Conservation (phyloP, 2,888 invertebrate genomes). For the Sinodicranocentrus sp. region DNA sequence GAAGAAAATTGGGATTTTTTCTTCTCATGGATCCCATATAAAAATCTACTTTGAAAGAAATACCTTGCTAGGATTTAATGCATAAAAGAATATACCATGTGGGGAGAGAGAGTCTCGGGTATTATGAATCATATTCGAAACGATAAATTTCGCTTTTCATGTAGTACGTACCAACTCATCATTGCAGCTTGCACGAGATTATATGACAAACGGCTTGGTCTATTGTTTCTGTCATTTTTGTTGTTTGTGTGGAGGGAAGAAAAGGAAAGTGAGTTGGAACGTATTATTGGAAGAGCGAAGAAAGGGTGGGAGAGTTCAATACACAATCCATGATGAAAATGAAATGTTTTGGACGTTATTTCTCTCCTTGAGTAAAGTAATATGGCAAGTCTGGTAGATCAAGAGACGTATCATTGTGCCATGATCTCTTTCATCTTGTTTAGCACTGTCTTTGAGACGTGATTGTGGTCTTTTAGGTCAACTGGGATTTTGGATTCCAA, state of each 20-base stretch:
- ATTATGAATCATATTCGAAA: no score
- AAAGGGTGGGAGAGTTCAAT: slow-evolving; percentile 1
- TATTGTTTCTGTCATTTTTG: slow-evolving; percentile 16
- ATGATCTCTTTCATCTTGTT: slow-evolving; percentile 55
- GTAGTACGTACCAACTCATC: background rate
- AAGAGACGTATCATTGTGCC: slow-evolving; percentile 41
- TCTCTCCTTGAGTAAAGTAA: background rate
- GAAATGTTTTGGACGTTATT: background rate
- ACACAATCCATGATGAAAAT: slow-evolving; percentile 4
- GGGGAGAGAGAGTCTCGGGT: no score
- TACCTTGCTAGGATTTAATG: no score
- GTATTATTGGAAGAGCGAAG: no score
- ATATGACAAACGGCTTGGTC: slow-evolving; percentile 9
- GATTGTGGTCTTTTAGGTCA: slow-evolving; percentile 50
- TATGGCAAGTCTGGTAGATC: slow-evolving; percentile 38
- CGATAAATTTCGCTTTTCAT: no score
- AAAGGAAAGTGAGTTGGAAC: no score
- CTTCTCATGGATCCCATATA: background rate
- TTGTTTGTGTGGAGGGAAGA: background rate
- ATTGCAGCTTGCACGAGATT: background rate
- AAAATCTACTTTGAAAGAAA: background rate
- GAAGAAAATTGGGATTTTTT: slow-evolving; percentile 7
- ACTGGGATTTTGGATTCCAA: slow-evolving; percentile 47
- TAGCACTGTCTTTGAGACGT: slow-evolving; percentile 37
- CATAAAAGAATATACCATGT: no score